phyloP scores from a whole-genome alignment of 92 coral and sea anemone genomes.

The Nematostella vectensis region DNA sequence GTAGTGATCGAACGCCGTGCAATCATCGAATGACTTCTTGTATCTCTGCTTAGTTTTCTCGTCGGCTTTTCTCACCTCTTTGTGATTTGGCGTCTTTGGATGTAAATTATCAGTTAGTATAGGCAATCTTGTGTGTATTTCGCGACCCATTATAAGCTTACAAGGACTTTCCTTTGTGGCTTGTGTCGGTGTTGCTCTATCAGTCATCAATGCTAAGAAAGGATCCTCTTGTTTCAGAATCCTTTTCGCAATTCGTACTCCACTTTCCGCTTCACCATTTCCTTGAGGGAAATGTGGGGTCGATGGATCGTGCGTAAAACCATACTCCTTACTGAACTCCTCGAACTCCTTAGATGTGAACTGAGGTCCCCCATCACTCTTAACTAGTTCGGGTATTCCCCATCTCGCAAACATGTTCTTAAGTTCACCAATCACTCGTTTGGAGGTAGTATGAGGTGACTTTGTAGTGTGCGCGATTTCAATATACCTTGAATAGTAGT shows the following conservation, averaged over 20 bases:
- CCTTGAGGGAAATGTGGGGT: slow-evolving; percentile 47
- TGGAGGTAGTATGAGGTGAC: too few relatives aligned
- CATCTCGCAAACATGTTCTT: slow-evolving; percentile 40
- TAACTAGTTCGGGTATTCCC: slow-evolving; percentile 35
- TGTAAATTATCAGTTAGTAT: too few relatives aligned
- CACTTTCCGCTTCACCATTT: slow-evolving; percentile 40
- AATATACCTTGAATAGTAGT: too few relatives aligned
- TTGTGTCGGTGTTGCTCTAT: slow-evolving; percentile 33
- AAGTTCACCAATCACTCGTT: background rate
- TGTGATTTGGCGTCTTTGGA: too few relatives aligned
- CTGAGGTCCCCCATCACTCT: slow-evolving; percentile 43
- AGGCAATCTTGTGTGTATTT: slow-evolving; percentile 28
- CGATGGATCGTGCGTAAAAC: slow-evolving; percentile 35
- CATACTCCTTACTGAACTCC: slow-evolving; percentile 19
- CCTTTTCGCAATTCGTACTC: slow-evolving; percentile 32
- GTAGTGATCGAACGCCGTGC: slow-evolving; percentile 7
- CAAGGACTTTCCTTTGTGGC: slow-evolving; percentile 30
- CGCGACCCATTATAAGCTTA: slow-evolving; percentile 27
- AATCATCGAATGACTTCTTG: slow-evolving; percentile 4
- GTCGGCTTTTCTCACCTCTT: too few relatives aligned
- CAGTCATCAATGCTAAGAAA: slow-evolving; percentile 24
- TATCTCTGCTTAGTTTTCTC: too few relatives aligned
- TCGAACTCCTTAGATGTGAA: slow-evolving; percentile 19
- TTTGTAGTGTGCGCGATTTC: too few relatives aligned
- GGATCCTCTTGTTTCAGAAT: slow-evolving; percentile 42